phyloP scores from a whole-genome alignment of 37 sponge, comb jelly and placozoan genomes.

The Chondrosia reniformis region DNA sequence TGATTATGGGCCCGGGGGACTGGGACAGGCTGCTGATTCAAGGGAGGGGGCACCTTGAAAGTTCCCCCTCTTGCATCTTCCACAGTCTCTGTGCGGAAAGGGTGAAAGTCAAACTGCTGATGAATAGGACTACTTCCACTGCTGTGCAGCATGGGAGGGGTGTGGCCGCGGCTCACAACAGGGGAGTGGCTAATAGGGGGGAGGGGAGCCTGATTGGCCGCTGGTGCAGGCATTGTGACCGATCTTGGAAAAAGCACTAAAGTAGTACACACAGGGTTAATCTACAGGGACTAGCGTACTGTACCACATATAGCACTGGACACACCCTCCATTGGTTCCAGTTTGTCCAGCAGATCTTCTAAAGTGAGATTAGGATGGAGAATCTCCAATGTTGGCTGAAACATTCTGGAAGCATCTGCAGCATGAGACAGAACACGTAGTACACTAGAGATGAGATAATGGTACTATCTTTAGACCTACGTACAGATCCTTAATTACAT shows the following conservation, averaged over 20 bases:
- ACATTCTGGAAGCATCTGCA: not conserved
- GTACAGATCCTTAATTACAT: not conserved
- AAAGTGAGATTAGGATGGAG: constrained; percentile 60
- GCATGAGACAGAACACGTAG: not conserved
- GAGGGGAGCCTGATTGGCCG: not conserved
- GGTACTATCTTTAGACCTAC: not conserved
- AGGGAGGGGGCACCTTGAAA: constrained; percentile 4
- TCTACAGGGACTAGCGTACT: not conserved
- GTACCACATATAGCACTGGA: not conserved
- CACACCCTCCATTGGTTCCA: constrained; percentile 70
- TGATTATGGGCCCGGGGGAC: not conserved
- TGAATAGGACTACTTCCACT: constrained; percentile 3
- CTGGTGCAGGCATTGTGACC: not conserved
- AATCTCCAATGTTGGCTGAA: constrained; percentile 60
- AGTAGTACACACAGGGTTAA: not conserved
- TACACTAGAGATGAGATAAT: not conserved
- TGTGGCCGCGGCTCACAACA: not conserved
- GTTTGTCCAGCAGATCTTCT: constrained; percentile 51
- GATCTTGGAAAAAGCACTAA: not conserved
- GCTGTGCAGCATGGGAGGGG: constrained; percentile 1
- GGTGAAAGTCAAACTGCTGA: not conserved
- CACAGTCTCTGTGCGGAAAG: no score
- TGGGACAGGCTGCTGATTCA: not conserved
- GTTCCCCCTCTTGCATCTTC: not conserved
- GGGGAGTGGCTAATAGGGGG: not conserved